Conservation (phyloP, 2,113 vertebrate genomes). For the Telmatochromis sp. region DNA sequence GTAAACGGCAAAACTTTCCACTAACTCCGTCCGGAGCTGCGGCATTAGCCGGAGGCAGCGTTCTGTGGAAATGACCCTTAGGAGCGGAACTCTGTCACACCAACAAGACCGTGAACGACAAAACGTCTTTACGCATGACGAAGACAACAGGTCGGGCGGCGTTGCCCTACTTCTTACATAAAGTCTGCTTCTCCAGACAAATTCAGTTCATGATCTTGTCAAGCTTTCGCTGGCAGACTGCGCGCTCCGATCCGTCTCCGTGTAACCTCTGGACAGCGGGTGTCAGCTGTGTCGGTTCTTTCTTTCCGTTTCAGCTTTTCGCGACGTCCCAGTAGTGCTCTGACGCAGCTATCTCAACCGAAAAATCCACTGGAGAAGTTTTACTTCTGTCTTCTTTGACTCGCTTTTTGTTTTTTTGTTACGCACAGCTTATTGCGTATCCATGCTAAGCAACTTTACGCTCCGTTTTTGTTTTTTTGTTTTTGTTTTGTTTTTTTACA, state of each 20-base stretch:
- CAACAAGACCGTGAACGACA: background rate
- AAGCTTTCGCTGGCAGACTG: background rate
- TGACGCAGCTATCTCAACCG: background rate
- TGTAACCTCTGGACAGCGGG: background rate
- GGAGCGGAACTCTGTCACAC: background rate
- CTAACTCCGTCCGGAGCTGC: background rate
- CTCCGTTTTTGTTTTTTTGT: background rate
- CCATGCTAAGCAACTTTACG: background rate
- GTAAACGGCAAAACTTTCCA: background rate
- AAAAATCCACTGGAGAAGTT: background rate
- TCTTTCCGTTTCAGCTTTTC: background rate
- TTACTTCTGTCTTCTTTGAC: background rate
- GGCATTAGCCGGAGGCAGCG: conserved; percentile 7
- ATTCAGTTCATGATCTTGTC: conserved; percentile 16
- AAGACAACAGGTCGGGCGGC: background rate
- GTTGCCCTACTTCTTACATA: conserved; percentile 47
- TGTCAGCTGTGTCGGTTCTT: background rate
- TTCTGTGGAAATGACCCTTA: background rate
- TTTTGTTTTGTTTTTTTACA: background rate
- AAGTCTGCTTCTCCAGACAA: conserved; percentile 21
- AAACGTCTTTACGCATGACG: background rate
- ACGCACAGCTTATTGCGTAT: conserved; percentile 9
- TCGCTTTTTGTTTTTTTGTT: conserved; percentile 4
- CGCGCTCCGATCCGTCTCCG: background rate
- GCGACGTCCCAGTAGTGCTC: background rate